These are phyloP conservation scores for Euwallacea fornicatus DNA, from an alignment of 1,140 invertebrate genomes.

Conservation along the genomic window DNA sequence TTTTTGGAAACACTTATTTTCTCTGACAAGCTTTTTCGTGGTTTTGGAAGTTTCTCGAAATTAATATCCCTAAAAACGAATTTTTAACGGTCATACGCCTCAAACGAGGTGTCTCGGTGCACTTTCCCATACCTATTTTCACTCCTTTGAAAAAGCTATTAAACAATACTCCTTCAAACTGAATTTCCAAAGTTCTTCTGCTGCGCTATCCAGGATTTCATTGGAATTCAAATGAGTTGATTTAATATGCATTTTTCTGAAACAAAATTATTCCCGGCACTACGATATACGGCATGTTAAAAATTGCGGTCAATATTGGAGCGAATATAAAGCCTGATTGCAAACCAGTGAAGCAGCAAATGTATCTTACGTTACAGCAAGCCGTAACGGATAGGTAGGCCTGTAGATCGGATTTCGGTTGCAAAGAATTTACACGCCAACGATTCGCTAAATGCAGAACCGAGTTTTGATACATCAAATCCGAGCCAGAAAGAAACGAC, in stretches of 20 bases:
- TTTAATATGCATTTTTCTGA: neutral
- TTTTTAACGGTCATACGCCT: too few relatives aligned
- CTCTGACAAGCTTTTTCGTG: too few relatives aligned
- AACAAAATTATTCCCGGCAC: neutral
- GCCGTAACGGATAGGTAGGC: constrained; percentile 49
- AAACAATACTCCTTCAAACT: too few relatives aligned
- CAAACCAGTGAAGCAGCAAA: constrained; percentile 52
- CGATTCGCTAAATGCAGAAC: constrained; percentile 48
- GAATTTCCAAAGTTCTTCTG: too few relatives aligned
- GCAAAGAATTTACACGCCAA: constrained; percentile 48
- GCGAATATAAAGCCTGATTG: constrained; percentile 48
- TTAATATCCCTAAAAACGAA: too few relatives aligned
- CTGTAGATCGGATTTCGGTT: constrained; percentile 51
- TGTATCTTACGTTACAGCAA: constrained; percentile 53
- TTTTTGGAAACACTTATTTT: too few relatives aligned
- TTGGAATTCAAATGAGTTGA: neutral
- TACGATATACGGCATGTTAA: constrained; percentile 37
- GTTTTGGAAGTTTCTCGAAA: too few relatives aligned
- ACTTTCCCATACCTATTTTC: too few relatives aligned
- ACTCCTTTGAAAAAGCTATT: too few relatives aligned
- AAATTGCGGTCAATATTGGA: constrained; percentile 52
- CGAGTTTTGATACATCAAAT: constrained; percentile 14
- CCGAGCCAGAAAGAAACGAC: too few relatives aligned
- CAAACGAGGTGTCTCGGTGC: too few relatives aligned
- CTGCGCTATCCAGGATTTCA: too few relatives aligned